A percentile compares a stretch with the other conserved stretches of the same genome.
Evolutionary conservation across 2,888 invertebrate species (phyloP).

Genomic region (Baccha elongata): DNA sequence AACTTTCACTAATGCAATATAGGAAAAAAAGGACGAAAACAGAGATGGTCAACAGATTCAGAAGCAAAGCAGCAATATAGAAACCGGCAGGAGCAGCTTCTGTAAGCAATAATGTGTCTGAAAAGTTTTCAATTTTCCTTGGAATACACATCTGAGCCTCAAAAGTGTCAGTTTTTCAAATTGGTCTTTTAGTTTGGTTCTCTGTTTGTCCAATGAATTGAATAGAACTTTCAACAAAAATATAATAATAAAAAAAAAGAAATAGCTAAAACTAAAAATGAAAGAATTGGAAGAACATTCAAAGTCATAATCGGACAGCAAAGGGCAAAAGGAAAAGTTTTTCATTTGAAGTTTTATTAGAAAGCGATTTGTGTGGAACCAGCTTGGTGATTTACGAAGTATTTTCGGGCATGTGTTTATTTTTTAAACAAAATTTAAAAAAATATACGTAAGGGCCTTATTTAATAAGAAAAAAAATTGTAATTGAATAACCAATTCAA

Average conservation of each 20-base stretch:
- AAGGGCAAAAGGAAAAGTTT: slow-evolving; percentile 64
- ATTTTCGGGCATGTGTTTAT: no score
- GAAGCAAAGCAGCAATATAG: not conserved
- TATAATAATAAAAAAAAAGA: slow-evolving; percentile 18
- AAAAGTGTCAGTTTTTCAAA: slow-evolving; percentile 70
- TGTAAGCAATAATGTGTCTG: slow-evolving; percentile 74
- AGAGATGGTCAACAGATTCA: slow-evolving; percentile 46
- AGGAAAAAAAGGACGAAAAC: not conserved
- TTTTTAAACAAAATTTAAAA: no score
- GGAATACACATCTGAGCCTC: slow-evolving; percentile 73
- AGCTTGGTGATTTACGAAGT: no score
- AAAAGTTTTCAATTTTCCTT: slow-evolving; percentile 73
- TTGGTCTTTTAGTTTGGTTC: slow-evolving; percentile 62
- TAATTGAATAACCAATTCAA: no score
- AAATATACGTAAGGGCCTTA: no score
- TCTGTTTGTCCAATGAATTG: slow-evolving; percentile 66
- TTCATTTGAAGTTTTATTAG: slow-evolving; percentile 23
- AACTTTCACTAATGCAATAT: slow-evolving; percentile 60
- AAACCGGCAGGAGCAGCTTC: slow-evolving; percentile 57
- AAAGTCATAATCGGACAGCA: slow-evolving; percentile 63
- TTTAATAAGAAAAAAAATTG: no score
- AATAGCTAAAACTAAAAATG: not conserved
- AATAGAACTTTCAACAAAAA: slow-evolving; percentile 39
- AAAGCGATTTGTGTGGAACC: slow-evolving; percentile 28
- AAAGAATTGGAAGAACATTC: slow-evolving; percentile 50